phyloP scores from a whole-genome alignment of 1,140 invertebrate genomes.

The Pemphigus obesinymphae region DNA sequence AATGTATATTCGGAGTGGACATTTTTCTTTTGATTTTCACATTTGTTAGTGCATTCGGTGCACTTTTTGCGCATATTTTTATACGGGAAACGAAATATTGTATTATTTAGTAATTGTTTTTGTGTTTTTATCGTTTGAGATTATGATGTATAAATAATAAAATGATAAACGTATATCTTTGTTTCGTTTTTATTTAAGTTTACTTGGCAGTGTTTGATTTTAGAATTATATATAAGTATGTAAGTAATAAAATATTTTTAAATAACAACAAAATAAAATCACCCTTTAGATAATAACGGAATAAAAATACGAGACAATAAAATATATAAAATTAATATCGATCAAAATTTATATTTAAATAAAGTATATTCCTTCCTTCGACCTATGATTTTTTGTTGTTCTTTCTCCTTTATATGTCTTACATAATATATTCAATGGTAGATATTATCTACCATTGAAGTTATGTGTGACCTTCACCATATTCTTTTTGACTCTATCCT shows the following conservation, averaged over 20 bases:
- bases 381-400: too few species aligned
- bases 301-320: neutral
- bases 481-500: too few species aligned
- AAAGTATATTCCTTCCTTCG: too few species aligned
- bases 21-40: neutral
- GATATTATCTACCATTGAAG: too few species aligned
- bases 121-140: neutral
- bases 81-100: neutral
- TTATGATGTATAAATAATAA: neutral
- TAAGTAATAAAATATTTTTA: neutral
- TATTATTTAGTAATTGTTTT: neutral
- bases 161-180: too few species aligned
- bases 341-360: neutral
- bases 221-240: neutral
- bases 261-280: too few species aligned
- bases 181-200: neutral
- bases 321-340: neutral
- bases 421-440: too few species aligned
- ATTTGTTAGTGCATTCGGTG: neutral
- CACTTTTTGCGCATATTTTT: neutral
- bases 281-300: too few species aligned
- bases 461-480: too few species aligned
- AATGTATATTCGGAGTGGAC: neutral
- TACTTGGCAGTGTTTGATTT: neutral
- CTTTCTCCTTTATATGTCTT: too few species aligned